These are phyloP conservation scores for Drosophila suboccidentalis DNA, from an alignment of 2,888 invertebrate species.

Conservation along the genomic window DNA sequence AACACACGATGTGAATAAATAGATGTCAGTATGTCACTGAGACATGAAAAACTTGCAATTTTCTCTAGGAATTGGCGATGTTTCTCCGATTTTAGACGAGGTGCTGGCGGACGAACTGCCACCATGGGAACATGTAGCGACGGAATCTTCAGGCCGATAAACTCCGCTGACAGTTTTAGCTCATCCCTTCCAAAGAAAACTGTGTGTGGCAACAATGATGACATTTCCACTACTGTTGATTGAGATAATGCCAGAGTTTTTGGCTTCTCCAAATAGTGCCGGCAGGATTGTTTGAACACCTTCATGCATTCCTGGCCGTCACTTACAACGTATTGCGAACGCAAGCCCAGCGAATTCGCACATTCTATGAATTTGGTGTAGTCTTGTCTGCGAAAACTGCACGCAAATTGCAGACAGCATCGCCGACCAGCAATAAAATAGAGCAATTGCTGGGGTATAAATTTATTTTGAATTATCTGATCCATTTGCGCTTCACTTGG, in stretches of 20 bases:
- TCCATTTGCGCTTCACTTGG: conserved; percentile 43
- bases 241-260: conserved; percentile 35
- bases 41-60: background rate
- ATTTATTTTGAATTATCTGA: conserved; percentile 42
- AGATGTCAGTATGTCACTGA: conserved; percentile 26
- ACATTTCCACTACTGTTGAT: conserved; percentile 30
- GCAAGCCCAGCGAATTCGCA: conserved; percentile 48
- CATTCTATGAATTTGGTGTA: conserved; percentile 20
- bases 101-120: background rate
- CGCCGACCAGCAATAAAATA: conserved; percentile 67
- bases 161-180: conserved; percentile 10
- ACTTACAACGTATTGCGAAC: conserved; percentile 27
- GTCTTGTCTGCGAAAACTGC: conserved; percentile 54
- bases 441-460: conserved; percentile 62
- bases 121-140: conserved; percentile 12
- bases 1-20: conserved; percentile 51
- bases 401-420: conserved; percentile 65
- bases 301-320: conserved; percentile 53
- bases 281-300: conserved; percentile 56
- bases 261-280: conserved; percentile 61
- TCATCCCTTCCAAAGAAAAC: conserved; percentile 13
- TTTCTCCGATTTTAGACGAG: conserved; percentile 4
- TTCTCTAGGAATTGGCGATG: conserved; percentile 12
- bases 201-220: conserved; percentile 24
- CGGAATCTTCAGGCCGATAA: conserved; percentile 6